Base-by-base conservation (phyloP, 2,888 invertebrate species). In the Diachrysia chrysitis region DNA sequence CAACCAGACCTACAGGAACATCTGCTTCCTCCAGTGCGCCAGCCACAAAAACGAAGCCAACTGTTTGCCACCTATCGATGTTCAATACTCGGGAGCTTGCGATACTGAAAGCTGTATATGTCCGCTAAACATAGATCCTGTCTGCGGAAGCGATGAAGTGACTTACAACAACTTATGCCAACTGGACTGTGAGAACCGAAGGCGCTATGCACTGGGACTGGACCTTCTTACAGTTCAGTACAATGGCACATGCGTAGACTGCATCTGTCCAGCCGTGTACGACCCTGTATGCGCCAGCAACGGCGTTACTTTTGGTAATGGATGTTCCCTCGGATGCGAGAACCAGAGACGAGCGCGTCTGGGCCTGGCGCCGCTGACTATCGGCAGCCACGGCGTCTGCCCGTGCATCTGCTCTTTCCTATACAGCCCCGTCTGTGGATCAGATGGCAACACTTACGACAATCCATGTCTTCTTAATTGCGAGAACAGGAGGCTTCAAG, bases 241-340 rank as follows among this genome's bases (percentile, higher is more conserved):
- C 19, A 71, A 71, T 35, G 87, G 88, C 0, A 57, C 70, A 46
- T 89, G 89, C 65, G 54, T 78, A 0, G 35, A 63, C 3, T 88
- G 88, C 58, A 23, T 32, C 9, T 90, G 90, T 63, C 60, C 78
- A 0, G 59, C 63, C 3, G 63, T 66, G 0, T 66, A 79, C 29
- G 63, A 63, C 0, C 89, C 87, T 0, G 85, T 89, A 0, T 90
- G 90, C 55, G 89, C 83, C 1, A 85, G 81, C 12, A 83, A 88
- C 56, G 71, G 66, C 0, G 70, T 75, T 0, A 89, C 85, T 0
- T 90, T 87, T 63, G 12, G 35, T 0, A 90, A 85, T 58, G 32
- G 58, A 9, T 90, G 90, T 61, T 46, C 71, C 12, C 68, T 90
- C 10, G 46, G 63, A 3, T 88, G 86, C 32, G 82, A 81, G 16